A percentile compares a stretch with the other conserved stretches of the same genome.
Evolutionary conservation across 2,888 invertebrate species (phyloP).

Genomic region (Idaea straminata): DNA sequence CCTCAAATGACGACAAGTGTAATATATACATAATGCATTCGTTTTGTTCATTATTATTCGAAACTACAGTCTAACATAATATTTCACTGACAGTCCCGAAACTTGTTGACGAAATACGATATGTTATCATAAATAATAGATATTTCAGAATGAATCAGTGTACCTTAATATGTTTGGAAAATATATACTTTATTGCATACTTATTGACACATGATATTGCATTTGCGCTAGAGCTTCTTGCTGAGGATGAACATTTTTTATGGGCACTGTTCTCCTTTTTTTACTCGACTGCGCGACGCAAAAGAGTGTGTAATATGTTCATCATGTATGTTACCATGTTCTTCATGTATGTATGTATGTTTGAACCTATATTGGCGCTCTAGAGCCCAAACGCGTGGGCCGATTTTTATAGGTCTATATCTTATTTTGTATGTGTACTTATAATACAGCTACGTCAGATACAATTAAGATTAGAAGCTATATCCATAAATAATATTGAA

Average conservation of each 20-base stretch:
- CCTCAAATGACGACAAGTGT: not conserved
- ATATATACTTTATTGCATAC: not conserved
- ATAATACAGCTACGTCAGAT: not conserved
- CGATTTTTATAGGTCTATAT: too few relatives aligned
- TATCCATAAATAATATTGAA: not conserved
- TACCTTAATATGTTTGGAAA: not conserved
- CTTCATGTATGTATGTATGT: too few relatives aligned
- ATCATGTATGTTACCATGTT: too few relatives aligned
- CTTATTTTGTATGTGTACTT: too few relatives aligned
- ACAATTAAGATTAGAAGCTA: not conserved
- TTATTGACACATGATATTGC: not conserved
- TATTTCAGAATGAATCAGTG: not conserved
- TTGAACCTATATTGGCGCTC: too few relatives aligned
- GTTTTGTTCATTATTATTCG: not conserved
- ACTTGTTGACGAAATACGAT: not conserved
- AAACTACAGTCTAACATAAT: not conserved
- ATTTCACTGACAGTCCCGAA: not conserved
- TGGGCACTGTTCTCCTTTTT: too few relatives aligned
- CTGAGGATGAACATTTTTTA: too few relatives aligned
- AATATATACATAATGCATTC: not conserved
- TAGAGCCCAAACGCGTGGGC: too few relatives aligned
- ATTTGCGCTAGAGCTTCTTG: not conserved
- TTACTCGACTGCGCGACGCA: too few relatives aligned
- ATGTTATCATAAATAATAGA: not conserved
- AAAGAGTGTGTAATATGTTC: too few relatives aligned